Evolutionary conservation across 2,113 vertebrate genomes (phyloP).

Genomic region (Synchiropus splendidus): DNA sequence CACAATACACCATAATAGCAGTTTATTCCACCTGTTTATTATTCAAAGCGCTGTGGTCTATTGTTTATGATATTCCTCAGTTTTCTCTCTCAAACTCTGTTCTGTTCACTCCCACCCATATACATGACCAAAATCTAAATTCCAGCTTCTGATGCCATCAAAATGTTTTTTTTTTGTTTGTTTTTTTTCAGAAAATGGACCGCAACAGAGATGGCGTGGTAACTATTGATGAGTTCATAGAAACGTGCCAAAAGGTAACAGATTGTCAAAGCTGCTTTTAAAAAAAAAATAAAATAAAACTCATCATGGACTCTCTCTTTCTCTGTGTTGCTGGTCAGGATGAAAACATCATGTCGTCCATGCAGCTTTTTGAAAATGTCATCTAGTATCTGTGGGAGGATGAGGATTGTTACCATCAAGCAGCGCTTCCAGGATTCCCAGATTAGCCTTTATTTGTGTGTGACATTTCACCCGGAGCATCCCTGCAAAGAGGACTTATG

Average conservation of each 20-base stretch:
- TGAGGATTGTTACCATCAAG: neutral
- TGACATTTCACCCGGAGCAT: too few species aligned
- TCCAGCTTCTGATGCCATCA: too few species aligned
- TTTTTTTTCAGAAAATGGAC: constrained; percentile 74
- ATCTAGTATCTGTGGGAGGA: constrained; percentile 65
- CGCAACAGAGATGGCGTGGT: constrained; percentile 81
- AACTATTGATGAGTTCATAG: constrained; percentile 91
- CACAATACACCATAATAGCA: too few species aligned
- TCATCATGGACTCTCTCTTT: neutral
- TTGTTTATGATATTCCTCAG: too few species aligned
- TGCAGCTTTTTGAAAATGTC: constrained; percentile 91
- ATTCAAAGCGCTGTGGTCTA: too few species aligned
- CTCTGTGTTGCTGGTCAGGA: constrained; percentile 72
- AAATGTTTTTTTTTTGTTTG: neutral
- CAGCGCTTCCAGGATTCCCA: constrained; percentile 12
- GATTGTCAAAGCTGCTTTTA: neutral
- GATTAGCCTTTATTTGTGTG: too few species aligned
- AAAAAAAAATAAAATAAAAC: too few species aligned
- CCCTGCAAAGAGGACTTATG: neutral
- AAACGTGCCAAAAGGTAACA: constrained; percentile 87
- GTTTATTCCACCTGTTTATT: too few species aligned
- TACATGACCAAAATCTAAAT: too few species aligned
- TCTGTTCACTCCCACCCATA: too few species aligned
- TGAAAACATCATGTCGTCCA: constrained; percentile 91
- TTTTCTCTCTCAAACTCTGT: too few species aligned